Evolutionary conservation across 2,888 invertebrate genomes (phyloP).

Genomic region (Apoda limacodes): DNA sequence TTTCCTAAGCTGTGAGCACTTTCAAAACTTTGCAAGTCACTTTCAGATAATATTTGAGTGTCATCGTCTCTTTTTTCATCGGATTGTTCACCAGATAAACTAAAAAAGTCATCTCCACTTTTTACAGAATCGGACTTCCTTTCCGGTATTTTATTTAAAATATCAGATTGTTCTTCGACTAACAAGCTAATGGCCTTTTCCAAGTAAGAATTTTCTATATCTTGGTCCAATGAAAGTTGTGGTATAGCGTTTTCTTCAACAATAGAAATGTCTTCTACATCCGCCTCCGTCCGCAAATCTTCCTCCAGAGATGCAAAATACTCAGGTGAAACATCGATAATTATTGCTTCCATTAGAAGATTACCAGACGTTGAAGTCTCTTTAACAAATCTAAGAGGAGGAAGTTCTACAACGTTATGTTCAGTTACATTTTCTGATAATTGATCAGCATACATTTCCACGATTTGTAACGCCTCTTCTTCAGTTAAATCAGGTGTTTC

Average conservation of each 20-base stretch:
- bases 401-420: conserved; percentile 87
- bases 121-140: conserved; percentile 74
- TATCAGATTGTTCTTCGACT: conserved; percentile 64
- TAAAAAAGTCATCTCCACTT: conserved; percentile 74
- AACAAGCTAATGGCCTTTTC: conserved; percentile 56
- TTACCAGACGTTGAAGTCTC: conserved; percentile 91
- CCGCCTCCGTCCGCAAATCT: conserved; percentile 87
- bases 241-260: conserved; percentile 75
- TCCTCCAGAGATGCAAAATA: conserved; percentile 84
- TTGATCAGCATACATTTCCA: conserved; percentile 95
- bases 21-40: conserved; percentile 74
- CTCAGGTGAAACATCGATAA: conserved; percentile 89
- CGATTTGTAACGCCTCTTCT: conserved; percentile 90
- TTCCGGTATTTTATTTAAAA: conserved; percentile 70
- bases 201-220: conserved; percentile 67
- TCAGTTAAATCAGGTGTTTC: conserved; percentile 94
- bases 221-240: conserved; percentile 61
- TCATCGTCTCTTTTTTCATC: conserved; percentile 71
- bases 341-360: conserved; percentile 89
- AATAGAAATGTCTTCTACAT: conserved; percentile 86
- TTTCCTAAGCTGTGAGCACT: conserved; percentile 73
- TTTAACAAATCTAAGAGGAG: conserved; percentile 88
- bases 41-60: conserved; percentile 67
- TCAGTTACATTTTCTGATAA: conserved; percentile 88
- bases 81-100: conserved; percentile 72